Percentiles rank a stretch among this genome's conserved stretches.
phyloP scores from a whole-genome alignment of 2,113 vertebrate species.

The Plectropomus leopardus region DNA sequence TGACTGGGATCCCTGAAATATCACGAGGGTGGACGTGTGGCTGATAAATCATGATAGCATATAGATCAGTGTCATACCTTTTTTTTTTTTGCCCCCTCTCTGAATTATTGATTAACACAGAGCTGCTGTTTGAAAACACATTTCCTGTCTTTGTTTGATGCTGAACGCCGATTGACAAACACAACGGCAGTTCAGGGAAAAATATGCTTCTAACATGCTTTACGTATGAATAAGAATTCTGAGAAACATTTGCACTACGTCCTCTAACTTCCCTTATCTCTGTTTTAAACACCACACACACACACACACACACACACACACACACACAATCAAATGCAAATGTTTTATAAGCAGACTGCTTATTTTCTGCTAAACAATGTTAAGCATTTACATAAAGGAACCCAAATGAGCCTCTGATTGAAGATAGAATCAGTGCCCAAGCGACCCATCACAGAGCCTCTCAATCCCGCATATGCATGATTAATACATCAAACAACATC shows the following conservation, averaged over 20 bases:
- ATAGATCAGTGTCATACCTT: constrained; percentile 69
- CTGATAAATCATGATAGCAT: constrained; percentile 66
- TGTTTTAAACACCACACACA: constrained; percentile 28
- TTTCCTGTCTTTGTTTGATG: constrained; percentile 46
- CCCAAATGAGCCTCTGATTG: constrained; percentile 79
- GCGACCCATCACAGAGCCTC: constrained; percentile 75
- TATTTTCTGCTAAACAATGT: constrained; percentile 75
- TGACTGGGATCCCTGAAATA: constrained; percentile 52
- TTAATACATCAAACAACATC: constrained; percentile 84
- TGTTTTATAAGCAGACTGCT: constrained; percentile 61
- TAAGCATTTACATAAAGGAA: constrained; percentile 80
- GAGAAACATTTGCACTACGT: constrained; percentile 11
- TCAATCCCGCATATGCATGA: constrained; percentile 82
- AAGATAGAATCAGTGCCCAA: constrained; percentile 76
- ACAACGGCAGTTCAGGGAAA: constrained; percentile 37
- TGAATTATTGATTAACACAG: constrained; percentile 71
- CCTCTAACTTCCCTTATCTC: neutral
- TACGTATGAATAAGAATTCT: constrained; percentile 47
- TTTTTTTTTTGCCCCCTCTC: constrained; percentile 38
- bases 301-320: constrained; percentile 36
- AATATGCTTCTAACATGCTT: constrained; percentile 53
- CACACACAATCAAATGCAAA: constrained; percentile 38
- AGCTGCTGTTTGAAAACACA: constrained; percentile 52
- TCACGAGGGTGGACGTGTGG: constrained; percentile 53
- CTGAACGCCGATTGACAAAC: constrained; percentile 56